Base-by-base conservation (phyloP, 1,140 invertebrate species). In the Onthophagus taurus region DNA sequence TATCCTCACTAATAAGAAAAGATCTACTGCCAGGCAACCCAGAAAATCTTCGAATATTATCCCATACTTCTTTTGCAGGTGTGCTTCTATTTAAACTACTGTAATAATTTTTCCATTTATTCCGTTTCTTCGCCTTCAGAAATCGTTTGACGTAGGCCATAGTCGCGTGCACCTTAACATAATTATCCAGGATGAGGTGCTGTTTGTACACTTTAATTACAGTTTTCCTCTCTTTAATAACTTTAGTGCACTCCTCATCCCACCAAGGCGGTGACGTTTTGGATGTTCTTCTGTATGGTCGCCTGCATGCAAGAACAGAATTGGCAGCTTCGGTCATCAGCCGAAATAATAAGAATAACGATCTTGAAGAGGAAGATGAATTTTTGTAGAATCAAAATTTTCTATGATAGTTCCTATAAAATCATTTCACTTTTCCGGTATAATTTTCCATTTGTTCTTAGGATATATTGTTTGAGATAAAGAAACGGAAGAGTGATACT, bases 361-460 rank as follows among this genome's bases (percentile, higher is more conserved):
- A n/a, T n/a, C n/a, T n/a, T n/a, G n/a, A n/a, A n/a, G n/a, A n/a
- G n/a, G n/a, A n/a, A n/a, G n/a, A n/a, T n/a, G n/a, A n/a, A n/a
- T n/a, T n/a, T n/a, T n/a, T n/a, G n/a, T n/a, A n/a, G n/a, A n/a
- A n/a, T n/a, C n/a, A n/a, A n/a, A n/a, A n/a, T n/a, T n/a, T n/a
- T n/a, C n/a, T n/a, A n/a, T n/a, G n/a, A n/a, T n/a, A n/a, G n/a
- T n/a, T n/a, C n/a, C n/a, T n/a, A n/a, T n/a, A n/a, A n/a, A n/a
- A n/a, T n/a, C n/a, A n/a, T n/a, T n/a, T n/a, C n/a, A n/a, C n/a
- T n/a, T n/a, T n/a, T n/a, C n/a, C n/a, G n/a, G n/a, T n/a, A n/a
- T 16, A 33, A 33, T 33, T 33, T 33, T 33, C 31, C 31, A 33
- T 16, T 33, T 13, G 17, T 16, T 14, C 14, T 33, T 33, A 33